A percentile compares a stretch with the other conserved stretches of the same genome.
Evolutionary conservation across 2,888 invertebrate genomes (phyloP).

Genomic region (Pterobdella sp.): DNA sequence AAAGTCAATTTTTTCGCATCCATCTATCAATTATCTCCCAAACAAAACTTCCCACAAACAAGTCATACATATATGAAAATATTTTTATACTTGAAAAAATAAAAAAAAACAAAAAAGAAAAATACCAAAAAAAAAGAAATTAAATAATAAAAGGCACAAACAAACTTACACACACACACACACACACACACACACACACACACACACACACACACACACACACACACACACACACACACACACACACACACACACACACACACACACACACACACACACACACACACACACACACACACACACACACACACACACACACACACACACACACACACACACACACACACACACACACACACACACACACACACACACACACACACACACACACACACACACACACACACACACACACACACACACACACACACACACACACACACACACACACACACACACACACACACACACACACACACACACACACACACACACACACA

Average conservation of each 20-base stretch:
- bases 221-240: slow-evolving; percentile 14
- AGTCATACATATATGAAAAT: too few species aligned
- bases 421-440: neutral
- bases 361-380: slow-evolving; percentile 14
- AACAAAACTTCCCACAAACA: too few species aligned
- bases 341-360: slow-evolving; percentile 16
- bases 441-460: neutral
- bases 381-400: neutral
- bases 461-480: neutral
- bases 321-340: slow-evolving; percentile 14
- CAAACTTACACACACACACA: slow-evolving; percentile 8
- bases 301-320: slow-evolving; percentile 14
- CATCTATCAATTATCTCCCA: too few species aligned
- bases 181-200: slow-evolving; percentile 16
- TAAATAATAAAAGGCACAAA: too few species aligned
- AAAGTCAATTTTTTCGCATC: too few species aligned
- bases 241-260: slow-evolving; percentile 14
- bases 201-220: slow-evolving; percentile 16
- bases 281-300: slow-evolving; percentile 16
- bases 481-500: neutral
- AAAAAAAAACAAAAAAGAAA: too few species aligned
- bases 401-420: neutral
- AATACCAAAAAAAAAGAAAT: too few species aligned
- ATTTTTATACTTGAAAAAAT: too few species aligned
- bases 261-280: slow-evolving; percentile 14